Evolutionary conservation across 1,140 invertebrate genomes (phyloP).

Genomic region (Tenebrio molitor): DNA sequence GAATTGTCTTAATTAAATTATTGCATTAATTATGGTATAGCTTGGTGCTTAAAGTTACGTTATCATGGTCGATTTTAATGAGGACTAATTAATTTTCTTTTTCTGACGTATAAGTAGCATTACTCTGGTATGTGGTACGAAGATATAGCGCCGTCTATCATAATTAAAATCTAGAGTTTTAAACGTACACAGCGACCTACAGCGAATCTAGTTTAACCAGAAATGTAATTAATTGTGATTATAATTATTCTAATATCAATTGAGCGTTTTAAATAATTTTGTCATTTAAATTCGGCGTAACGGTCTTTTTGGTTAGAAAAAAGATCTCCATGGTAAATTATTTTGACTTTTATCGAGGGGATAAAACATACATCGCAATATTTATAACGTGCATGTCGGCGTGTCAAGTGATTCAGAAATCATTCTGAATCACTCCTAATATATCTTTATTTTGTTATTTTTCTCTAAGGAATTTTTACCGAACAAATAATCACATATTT

Average conservation of each 20-base stretch:
- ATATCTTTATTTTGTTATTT: not conserved
- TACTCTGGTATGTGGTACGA: slow-evolving; percentile 19
- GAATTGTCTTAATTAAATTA: slow-evolving; percentile 39
- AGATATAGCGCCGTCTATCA: slow-evolving; percentile 22
- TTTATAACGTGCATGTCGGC: not conserved
- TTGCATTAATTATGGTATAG: slow-evolving; percentile 16
- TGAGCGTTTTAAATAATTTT: slow-evolving; percentile 10
- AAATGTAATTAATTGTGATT: slow-evolving; percentile 13
- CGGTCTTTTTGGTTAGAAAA: not conserved
- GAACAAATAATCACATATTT: no score
- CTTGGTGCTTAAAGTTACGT: not conserved
- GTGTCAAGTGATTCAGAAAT: not conserved
- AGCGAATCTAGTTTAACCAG: slow-evolving; percentile 25
- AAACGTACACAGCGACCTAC: not conserved
- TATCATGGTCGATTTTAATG: slow-evolving; percentile 7
- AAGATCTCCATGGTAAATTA: not conserved
- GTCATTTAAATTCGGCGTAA: slow-evolving; percentile 27
- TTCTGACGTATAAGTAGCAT: not conserved
- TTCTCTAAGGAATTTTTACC: not conserved
- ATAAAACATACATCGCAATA: not conserved
- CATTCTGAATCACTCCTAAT: not conserved
- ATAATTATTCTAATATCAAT: slow-evolving; percentile 28
- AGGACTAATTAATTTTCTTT: slow-evolving; percentile 19
- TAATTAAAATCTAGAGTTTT: slow-evolving; percentile 8
- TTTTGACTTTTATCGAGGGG: not conserved